Percentiles rank a stretch among this genome's conserved stretches.
Conservation (phyloP, 2,113 vertebrate genomes). For the Heliornis fulica region DNA sequence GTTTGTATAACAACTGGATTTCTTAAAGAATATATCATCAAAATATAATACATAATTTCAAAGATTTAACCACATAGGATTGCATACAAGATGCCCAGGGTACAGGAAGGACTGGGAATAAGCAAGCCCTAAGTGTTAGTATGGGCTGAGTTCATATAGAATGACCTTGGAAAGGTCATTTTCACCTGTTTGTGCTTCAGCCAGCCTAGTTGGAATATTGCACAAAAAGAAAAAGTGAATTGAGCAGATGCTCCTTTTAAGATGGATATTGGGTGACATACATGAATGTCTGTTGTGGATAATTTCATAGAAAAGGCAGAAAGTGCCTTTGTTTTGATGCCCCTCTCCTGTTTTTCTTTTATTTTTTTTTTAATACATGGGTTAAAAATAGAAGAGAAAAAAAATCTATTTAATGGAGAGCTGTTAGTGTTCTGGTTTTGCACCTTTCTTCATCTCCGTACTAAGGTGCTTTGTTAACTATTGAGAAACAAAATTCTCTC, state of each 20-base stretch:
- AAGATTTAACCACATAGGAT: background rate
- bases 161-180: conserved; percentile 47
- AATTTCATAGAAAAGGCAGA: background rate
- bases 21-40: conserved; percentile 10
- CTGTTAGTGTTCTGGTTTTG: background rate
- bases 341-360: background rate
- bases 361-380: background rate
- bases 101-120: background rate
- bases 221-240: conserved; percentile 21
- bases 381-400: background rate
- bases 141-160: background rate
- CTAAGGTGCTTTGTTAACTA: background rate
- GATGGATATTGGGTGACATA: background rate
- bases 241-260: conserved; percentile 37
- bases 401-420: background rate
- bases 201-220: conserved; percentile 29
- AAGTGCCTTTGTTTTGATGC: background rate
- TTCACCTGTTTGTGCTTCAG: conserved; percentile 42
- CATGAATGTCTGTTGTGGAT: background rate
- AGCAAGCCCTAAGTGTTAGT: background rate
- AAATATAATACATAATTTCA: conserved; percentile 16
- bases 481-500: background rate
- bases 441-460: background rate
- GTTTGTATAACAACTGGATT: background rate
- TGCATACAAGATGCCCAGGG: background rate